phyloP scores from a whole-genome alignment of 2,113 vertebrate genomes.

The Promerops cafer region DNA sequence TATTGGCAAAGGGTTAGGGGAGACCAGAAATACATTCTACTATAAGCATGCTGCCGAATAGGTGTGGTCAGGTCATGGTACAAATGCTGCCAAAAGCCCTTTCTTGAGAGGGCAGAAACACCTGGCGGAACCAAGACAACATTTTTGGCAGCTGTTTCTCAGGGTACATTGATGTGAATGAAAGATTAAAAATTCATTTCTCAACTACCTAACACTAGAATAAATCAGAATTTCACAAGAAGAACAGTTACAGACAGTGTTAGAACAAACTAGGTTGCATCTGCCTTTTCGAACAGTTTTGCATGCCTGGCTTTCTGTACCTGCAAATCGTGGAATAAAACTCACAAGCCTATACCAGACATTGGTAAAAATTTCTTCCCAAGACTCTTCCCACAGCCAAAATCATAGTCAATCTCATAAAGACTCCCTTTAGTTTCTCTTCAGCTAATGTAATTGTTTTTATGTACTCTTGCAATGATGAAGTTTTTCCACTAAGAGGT shows the following conservation, averaged over 20 bases:
- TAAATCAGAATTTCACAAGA: neutral
- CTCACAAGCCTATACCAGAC: neutral
- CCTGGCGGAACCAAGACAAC: neutral
- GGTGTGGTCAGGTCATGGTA: neutral
- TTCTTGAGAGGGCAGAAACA: neutral
- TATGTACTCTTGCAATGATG: conserved; percentile 24
- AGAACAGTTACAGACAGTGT: neutral
- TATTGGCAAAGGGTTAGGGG: neutral
- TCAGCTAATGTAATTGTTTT: neutral
- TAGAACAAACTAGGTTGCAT: neutral
- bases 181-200: neutral
- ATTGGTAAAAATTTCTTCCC: neutral
- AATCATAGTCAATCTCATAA: neutral
- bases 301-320: neutral
- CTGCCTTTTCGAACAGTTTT: neutral
- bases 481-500: conserved; percentile 16
- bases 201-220: neutral
- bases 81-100: neutral
- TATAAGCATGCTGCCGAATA: neutral
- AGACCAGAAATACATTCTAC: neutral
- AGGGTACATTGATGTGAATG: neutral
- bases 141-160: neutral
- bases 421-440: neutral
- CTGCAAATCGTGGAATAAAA: neutral
- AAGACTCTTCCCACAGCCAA: neutral